Evolutionary conservation across 92 coral and sea anemone species (phyloP), one percentile per base, ranked within the genome.

Genomic region (Epizoanthus scotinus): DNA sequence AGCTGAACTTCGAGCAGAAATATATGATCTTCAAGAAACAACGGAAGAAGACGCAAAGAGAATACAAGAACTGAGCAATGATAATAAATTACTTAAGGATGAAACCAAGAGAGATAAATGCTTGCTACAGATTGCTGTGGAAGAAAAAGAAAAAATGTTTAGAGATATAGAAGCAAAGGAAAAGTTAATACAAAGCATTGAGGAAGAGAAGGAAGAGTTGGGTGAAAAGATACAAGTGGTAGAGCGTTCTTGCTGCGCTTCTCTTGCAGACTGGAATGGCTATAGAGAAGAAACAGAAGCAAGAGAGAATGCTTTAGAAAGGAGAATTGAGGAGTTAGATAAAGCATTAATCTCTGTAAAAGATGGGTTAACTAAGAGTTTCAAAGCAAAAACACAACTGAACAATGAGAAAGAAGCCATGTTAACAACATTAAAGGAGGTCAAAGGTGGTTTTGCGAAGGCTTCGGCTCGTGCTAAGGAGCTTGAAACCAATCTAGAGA

Each of bases 371-470:
- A 19, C 49, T 6, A 75, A 53, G 60, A 66, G 60, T 20, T n/a
- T 13, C 14, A 22, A 20, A 1, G 40, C 19, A 34, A 75, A 75
- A 15, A 63, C 38, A 5, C 15, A 40, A 18, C 5, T 75, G 24
- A 59, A 59, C 53, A 24, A 14, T 21, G 69, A 75, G 81, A 75
- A 60, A 75, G 40, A 22, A 8, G 81, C 81, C 47, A 26, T 47
- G 63, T 5, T 75, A 36, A 34, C 17, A 55, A 63, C 81, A 22
- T 4, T 75, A 12, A 55, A 59, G 17, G 81, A 75, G 60, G 61
- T 47, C 10, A 75, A 75, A 60, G 27, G 52, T 9, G 81, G 81
- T 3, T 75, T 75, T 14, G 69, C 38, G 17, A 75, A 59, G 47
- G 81, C 81, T 14, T 58, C 81, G 2, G 53, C 7, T 1, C 68